These are phyloP conservation scores for Ochropleura plecta DNA, from an alignment of 2,888 invertebrate genomes.

Conservation along the genomic window DNA sequence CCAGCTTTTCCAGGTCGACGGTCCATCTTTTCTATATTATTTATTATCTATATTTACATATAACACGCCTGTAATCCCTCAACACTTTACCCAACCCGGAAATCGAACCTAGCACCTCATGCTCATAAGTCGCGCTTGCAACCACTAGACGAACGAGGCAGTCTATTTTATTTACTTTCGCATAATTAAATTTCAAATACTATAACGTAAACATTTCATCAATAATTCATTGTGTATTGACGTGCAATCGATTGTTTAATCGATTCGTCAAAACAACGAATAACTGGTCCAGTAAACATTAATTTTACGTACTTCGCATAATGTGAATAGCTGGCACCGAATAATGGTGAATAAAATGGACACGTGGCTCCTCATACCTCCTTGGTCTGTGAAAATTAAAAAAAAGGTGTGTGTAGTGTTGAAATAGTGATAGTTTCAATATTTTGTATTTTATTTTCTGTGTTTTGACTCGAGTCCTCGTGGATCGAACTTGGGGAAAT, in stretches of 20 bases:
- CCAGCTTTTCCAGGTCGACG: background rate
- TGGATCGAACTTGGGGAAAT: no score
- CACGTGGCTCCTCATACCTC: slow-evolving; percentile 49
- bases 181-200: background rate
- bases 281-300: slow-evolving; percentile 63
- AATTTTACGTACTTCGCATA: slow-evolving; percentile 17
- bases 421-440: slow-evolving; percentile 13
- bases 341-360: slow-evolving; percentile 29
- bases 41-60: background rate
- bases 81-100: no score
- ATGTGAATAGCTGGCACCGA: slow-evolving; percentile 8
- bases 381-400: slow-evolving; percentile 38
- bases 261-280: slow-evolving; percentile 59
- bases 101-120: no score
- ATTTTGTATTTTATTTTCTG: slow-evolving; percentile 2
- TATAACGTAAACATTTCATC: slow-evolving; percentile 5
- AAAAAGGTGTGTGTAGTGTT: slow-evolving; percentile 52
- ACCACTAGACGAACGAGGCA: no score
- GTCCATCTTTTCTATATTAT: background rate
- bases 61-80: no score
- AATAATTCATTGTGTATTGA: slow-evolving; percentile 36
- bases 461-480: background rate
- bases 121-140: no score
- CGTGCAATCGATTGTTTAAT: slow-evolving; percentile 52
- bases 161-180: background rate